A percentile compares a stretch with the other conserved stretches of the same genome.
phyloP scores from a whole-genome alignment of 1,140 invertebrate genomes.

The Helicoverpa zea region DNA sequence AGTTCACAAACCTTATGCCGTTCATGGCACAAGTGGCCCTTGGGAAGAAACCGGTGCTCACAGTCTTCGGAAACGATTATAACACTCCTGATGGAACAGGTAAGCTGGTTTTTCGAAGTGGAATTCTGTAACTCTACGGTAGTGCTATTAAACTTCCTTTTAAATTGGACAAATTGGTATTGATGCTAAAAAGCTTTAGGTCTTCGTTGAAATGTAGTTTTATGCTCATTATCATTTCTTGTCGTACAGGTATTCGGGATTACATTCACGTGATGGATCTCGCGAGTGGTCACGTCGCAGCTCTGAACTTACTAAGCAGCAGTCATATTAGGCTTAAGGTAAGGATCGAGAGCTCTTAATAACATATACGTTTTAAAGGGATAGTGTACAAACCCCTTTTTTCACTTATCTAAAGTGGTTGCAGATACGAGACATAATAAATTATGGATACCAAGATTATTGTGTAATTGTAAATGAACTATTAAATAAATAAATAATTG shows the following conservation, averaged over 20 bases:
- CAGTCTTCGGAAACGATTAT: slow-evolving; percentile 96
- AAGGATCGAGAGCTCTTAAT: not conserved
- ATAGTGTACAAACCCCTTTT: too few species aligned
- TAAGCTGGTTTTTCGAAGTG: slow-evolving; percentile 68
- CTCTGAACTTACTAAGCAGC: slow-evolving; percentile 86
- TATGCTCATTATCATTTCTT: not conserved
- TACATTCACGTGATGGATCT: slow-evolving; percentile 98
- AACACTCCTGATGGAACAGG: slow-evolving; percentile 96
- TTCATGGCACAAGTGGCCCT: slow-evolving; percentile 92
- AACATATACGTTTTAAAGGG: too few species aligned
- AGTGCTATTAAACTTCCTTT: too few species aligned
- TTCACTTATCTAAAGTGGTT: too few species aligned
- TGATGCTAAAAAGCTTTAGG: not conserved
- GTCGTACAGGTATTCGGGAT: slow-evolving; percentile 93
- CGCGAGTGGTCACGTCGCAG: slow-evolving; percentile 95
- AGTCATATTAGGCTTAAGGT: slow-evolving; percentile 82
- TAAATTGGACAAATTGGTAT: too few species aligned
- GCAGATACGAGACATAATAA: too few species aligned
- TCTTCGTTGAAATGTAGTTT: not conserved
- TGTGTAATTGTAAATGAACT: too few species aligned
- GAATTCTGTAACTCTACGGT: too few species aligned
- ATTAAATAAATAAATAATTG: too few species aligned
- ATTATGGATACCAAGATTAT: too few species aligned
- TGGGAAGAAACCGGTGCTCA: slow-evolving; percentile 92
- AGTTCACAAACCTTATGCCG: slow-evolving; percentile 96